A percentile compares a stretch with the other conserved stretches of the same genome.
Conservation (phyloP, 1,140 invertebrate species). For the Hyposmocoma kahamanoa region DNA sequence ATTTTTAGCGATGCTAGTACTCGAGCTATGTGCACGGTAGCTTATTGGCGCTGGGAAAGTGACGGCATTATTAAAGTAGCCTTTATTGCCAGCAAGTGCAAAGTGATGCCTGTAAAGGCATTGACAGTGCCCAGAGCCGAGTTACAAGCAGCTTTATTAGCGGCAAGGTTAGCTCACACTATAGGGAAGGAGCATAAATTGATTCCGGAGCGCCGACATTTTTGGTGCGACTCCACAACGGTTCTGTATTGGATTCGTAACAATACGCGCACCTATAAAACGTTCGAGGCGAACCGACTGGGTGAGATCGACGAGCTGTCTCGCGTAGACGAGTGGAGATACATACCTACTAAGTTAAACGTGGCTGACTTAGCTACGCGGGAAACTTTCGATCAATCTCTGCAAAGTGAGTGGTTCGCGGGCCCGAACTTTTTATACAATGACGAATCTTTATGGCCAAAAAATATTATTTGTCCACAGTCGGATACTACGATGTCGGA, state of each 20-base stretch:
- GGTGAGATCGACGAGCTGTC: constrained; percentile 30
- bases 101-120: constrained; percentile 32
- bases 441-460: constrained; percentile 11
- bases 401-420: constrained; percentile 11
- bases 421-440: constrained; percentile 11
- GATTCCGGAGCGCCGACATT: neutral
- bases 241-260: constrained; percentile 26
- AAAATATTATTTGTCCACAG: neutral
- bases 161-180: constrained; percentile 23
- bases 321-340: constrained; percentile 21
- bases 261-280: constrained; percentile 18
- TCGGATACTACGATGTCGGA: neutral
- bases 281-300: constrained; percentile 25
- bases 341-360: constrained; percentile 26
- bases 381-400: constrained; percentile 5
- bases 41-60: neutral
- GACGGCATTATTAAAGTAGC: neutral
- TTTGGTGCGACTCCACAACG: constrained; percentile 23
- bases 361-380: constrained; percentile 34
- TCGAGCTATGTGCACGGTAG: neutral
- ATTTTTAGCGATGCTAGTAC: neutral
- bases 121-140: constrained; percentile 34
- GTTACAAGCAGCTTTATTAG: constrained; percentile 40
- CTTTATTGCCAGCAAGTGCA: constrained; percentile 27
- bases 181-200: constrained; percentile 13